These are phyloP conservation scores for Varanus komodoensis DNA, from an alignment of 2,113 vertebrate species.

Conservation along the genomic window DNA sequence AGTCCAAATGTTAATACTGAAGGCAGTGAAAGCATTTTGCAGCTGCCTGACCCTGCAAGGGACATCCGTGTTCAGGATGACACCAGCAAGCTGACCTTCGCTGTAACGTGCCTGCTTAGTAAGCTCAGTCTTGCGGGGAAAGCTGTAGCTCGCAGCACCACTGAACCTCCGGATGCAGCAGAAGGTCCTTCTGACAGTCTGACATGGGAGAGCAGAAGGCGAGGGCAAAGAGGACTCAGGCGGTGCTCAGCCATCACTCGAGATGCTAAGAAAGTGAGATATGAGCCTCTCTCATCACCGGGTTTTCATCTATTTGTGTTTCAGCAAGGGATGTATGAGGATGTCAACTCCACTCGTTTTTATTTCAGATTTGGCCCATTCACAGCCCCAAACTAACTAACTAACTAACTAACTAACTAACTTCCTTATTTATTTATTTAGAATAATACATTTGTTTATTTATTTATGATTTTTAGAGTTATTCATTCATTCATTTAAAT, in stretches of 20 bases:
- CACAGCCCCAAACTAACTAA: too few species aligned
- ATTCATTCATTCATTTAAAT: too few species aligned
- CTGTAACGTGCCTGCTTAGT: background rate
- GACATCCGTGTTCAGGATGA: background rate
- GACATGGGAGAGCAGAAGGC: background rate
- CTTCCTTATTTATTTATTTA: too few species aligned
- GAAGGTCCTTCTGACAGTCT: background rate
- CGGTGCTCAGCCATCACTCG: background rate
- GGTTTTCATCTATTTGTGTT: background rate
- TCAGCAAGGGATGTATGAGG: background rate
- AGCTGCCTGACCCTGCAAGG: background rate
- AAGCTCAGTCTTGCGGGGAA: background rate
- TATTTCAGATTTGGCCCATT: too few species aligned
- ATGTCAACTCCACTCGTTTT: too few species aligned
- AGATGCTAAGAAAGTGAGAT: background rate
- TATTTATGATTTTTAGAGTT: too few species aligned
- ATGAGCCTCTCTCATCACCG: background rate
- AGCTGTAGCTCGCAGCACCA: background rate
- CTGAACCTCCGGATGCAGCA: slow-evolving; percentile 1
- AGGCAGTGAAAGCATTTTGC: background rate
- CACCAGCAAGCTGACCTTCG: background rate
- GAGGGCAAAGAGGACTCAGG: background rate
- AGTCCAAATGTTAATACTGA: background rate
- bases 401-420: too few species aligned
- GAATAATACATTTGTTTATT: too few species aligned